Base-by-base conservation (phyloP, 1,140 invertebrate species). In the Wiebesia pumilae region DNA sequence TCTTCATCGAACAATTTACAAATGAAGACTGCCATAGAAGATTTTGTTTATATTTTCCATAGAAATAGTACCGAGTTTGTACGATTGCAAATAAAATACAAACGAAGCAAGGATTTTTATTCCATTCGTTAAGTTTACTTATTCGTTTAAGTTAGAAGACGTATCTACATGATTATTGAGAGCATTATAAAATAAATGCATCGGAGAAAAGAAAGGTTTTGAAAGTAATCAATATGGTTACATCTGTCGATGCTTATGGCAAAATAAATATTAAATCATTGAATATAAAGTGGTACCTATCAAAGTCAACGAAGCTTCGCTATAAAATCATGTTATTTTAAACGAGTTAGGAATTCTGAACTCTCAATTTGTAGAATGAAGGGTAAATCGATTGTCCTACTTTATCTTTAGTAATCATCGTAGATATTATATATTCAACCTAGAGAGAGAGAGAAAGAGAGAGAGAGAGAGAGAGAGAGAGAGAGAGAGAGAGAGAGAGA, bases 351-450 rank as follows among this genome's bases (percentile, higher is more conserved):
- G 47, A 62, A 24, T 67, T 71, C 71, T 58, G 69, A 65, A 40
- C 24, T 19, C 43, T 84, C 65, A 71, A 85, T 85, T 85, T 80
- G 84, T 73, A 71, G 40, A 30, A 30, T n/a, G 47, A 85, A 58
- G 38, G 54, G 47, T 40, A 43, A 10, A 69, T 69, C 16, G 51
- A 78, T 77, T 21, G 51, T 54, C 65, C 2, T 30, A 6, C 35
- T 47, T 47, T 67, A 79, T 69, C 54, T 35, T 19, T 4, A 1
- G 14, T 58, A 84, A 84, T 78, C 38, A 77, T 77, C 82, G 54
- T 3, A 54, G 16, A 10, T 38, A 77, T 77, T 16, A 27, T 51
- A 47, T 38, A 62, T 27, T 43, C 16, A 54, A 21, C 3, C 43
- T 43, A 79, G 38, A 0, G 21, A 51, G 14, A 33, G 16, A 24